phyloP scores from a whole-genome alignment of 2,113 vertebrate genomes.

The Phycodurus eques region DNA sequence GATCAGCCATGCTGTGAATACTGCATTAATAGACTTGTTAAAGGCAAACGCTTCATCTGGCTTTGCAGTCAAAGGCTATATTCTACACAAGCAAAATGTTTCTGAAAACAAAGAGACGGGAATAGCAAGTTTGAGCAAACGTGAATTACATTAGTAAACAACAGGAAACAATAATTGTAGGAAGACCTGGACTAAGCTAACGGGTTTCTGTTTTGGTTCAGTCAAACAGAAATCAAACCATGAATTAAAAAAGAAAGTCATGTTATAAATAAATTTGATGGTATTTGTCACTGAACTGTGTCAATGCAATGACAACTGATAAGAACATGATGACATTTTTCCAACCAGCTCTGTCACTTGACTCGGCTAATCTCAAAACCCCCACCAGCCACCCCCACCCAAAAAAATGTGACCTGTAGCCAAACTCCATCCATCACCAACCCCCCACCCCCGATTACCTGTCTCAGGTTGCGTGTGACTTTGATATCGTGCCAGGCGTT shows the following conservation, averaged over 20 bases:
- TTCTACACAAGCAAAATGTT: constrained; percentile 14
- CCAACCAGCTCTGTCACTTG: constrained; percentile 40
- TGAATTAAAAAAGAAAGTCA: constrained; percentile 37
- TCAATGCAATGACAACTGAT: constrained; percentile 69
- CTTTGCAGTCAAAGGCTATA: constrained; percentile 34
- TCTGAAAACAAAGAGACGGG: constrained; percentile 30
- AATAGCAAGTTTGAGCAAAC: constrained; percentile 41
- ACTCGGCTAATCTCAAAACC: constrained; percentile 33
- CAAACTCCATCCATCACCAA: constrained; percentile 40
- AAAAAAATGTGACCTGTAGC: constrained; percentile 28
- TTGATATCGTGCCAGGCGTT: constrained; percentile 98
- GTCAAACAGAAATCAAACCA: constrained; percentile 27
- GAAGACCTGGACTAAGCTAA: constrained; percentile 1
- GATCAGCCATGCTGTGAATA: constrained; percentile 43
- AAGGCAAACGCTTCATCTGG: constrained; percentile 29
- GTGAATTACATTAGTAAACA: constrained; percentile 38
- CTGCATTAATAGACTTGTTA: constrained; percentile 26
- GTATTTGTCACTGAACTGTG: constrained; percentile 48
- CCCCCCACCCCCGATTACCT: constrained; percentile 83
- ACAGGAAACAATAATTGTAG: constrained; percentile 28
- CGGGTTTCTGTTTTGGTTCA: constrained; percentile 1
- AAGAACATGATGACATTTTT: constrained; percentile 57
- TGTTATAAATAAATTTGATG: constrained; percentile 38
- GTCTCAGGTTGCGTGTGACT: constrained; percentile 97
- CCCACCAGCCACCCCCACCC: constrained; percentile 5